Evolutionary conservation across 2,888 invertebrate species (phyloP).

Genomic region (Cremastobaeus sp.): DNA sequence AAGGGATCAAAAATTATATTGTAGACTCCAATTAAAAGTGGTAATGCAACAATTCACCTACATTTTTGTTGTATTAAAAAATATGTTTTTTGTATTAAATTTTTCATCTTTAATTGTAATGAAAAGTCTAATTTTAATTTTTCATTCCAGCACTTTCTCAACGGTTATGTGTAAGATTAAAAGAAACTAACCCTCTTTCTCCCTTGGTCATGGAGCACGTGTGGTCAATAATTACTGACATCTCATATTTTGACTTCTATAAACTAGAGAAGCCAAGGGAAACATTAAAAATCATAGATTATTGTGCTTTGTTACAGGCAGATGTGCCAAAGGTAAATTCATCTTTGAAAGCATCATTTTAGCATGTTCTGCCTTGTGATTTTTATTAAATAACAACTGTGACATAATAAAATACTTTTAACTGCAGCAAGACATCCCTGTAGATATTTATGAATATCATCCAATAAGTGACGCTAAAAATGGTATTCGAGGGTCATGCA

Average conservation of each 20-base stretch:
- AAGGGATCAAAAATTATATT: no score
- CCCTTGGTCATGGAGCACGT: constrained; percentile 80
- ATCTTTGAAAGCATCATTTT: no score
- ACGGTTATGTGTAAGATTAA: constrained; percentile 80
- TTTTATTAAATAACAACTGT: no score
- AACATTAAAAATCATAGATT: constrained; percentile 80
- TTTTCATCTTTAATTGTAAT: no score
- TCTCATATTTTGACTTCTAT: constrained; percentile 82
- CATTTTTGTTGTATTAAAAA: constrained; percentile 12
- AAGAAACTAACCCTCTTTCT: constrained; percentile 79
- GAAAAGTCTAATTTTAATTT: no score
- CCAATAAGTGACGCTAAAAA: constrained; percentile 79
- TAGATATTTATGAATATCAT: constrained; percentile 82
- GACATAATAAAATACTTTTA: constrained; percentile 12
- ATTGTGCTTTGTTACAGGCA: constrained; percentile 76
- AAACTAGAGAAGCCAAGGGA: constrained; percentile 81
- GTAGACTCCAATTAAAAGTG: no score
- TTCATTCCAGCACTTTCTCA: constrained; percentile 82
- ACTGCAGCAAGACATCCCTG: constrained; percentile 79
- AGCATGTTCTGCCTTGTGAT: no score
- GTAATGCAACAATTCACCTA: no score
- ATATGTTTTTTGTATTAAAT: no score
- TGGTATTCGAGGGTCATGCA: constrained; percentile 84
- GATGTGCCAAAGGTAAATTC: constrained; percentile 59
- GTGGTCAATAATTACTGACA: constrained; percentile 82